Percentiles rank a stretch among this genome's conserved stretches.
Evolutionary conservation across 1,140 invertebrate genomes (phyloP).

Genomic region (Pachypsylla venusta): DNA sequence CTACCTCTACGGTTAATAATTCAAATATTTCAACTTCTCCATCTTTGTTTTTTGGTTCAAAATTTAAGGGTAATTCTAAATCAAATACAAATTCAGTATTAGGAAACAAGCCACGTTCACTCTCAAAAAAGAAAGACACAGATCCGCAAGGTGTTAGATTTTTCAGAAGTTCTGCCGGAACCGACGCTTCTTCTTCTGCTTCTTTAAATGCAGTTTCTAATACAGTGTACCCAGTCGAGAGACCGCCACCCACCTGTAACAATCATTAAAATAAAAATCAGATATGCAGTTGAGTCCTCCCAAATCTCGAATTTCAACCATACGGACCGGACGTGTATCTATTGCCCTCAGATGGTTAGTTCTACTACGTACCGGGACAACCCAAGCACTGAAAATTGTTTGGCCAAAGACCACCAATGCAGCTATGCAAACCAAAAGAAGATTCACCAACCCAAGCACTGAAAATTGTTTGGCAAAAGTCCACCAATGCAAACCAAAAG

Average conservation of each 20-base stretch:
- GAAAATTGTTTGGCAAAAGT: too few relatives aligned
- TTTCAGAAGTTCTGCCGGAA: conserved; percentile 52
- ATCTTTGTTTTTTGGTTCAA: conserved; percentile 75
- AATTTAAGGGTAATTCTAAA: conserved; percentile 75
- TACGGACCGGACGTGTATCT: not conserved
- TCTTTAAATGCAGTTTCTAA: conserved; percentile 82
- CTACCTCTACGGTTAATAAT: conserved; percentile 60
- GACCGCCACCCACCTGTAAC: conserved; percentile 58
- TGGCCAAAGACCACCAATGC: too few relatives aligned
- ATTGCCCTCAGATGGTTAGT: too few relatives aligned
- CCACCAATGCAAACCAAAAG: too few relatives aligned
- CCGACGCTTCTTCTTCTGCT: conserved; percentile 83
- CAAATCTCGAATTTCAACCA: too few relatives aligned
- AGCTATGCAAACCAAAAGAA: too few relatives aligned
- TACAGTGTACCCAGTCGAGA: conserved; percentile 73
- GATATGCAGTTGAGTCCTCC: too few relatives aligned
- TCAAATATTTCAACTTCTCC: conserved; percentile 86
- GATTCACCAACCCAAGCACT: too few relatives aligned
- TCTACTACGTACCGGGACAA: too few relatives aligned
- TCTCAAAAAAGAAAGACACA: conserved; percentile 83
- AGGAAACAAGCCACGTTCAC: conserved; percentile 78
- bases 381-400: too few relatives aligned
- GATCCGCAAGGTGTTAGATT: conserved; percentile 64
- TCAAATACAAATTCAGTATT: conserved; percentile 94
- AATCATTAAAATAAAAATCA: conserved; percentile 1